Conservation (phyloP, 2,113 vertebrate species). For the Eurypyga helias region DNA sequence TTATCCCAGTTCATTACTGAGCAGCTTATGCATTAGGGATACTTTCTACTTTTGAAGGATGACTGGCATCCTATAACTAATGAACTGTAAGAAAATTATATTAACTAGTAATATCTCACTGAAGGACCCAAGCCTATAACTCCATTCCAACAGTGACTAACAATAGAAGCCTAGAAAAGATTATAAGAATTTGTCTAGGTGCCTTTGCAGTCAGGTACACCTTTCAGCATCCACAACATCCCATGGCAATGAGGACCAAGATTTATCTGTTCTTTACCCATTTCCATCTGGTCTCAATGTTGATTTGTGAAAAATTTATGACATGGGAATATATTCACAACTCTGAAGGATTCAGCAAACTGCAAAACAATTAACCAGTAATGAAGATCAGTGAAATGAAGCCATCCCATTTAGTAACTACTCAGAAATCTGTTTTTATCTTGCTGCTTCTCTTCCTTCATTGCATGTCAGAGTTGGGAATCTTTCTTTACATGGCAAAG, state of each 20-base stretch:
- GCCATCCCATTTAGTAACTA: neutral
- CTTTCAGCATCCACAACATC: neutral
- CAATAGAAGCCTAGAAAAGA: neutral
- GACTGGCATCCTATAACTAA: neutral
- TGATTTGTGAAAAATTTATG: neutral
- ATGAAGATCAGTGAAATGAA: constrained; percentile 38
- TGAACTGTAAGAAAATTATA: neutral
- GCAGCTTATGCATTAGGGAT: neutral
- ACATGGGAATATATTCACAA: neutral
- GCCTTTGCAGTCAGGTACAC: neutral
- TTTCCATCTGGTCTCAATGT: neutral
- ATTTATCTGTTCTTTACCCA: neutral
- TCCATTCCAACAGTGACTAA: neutral
- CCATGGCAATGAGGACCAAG: neutral
- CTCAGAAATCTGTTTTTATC: neutral
- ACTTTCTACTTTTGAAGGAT: neutral
- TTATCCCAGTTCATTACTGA: neutral
- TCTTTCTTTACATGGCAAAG: neutral
- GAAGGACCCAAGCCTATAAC: neutral
- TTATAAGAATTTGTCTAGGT: neutral
- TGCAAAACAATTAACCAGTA: constrained; percentile 26
- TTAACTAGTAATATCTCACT: neutral
- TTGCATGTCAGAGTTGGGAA: neutral
- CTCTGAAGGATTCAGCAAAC: neutral
- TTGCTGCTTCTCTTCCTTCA: neutral